Percentiles rank a stretch among this genome's conserved stretches.
phyloP scores from a whole-genome alignment of 2,888 invertebrate genomes.

The Lasioglossum figueresi region DNA sequence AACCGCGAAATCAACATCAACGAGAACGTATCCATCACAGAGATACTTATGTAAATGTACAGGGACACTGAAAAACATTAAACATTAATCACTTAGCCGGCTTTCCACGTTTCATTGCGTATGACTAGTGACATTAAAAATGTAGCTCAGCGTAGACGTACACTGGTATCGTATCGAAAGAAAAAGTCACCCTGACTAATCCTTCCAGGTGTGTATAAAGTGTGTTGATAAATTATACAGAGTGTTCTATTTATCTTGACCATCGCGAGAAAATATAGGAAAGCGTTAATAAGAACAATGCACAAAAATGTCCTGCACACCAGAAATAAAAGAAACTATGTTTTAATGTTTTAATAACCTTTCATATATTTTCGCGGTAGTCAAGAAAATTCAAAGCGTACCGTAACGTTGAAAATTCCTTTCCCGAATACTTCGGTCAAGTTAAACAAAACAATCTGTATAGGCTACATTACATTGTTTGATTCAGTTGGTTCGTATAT shows the following conservation, averaged over 20 bases:
- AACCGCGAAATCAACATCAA: slow-evolving; percentile 18
- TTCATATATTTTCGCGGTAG: background rate
- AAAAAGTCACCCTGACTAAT: slow-evolving; percentile 1
- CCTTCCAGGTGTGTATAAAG: background rate
- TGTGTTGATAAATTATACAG: background rate
- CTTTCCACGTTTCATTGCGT: background rate
- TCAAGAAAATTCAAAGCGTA: background rate
- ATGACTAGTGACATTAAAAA: slow-evolving; percentile 15
- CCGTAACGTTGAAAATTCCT: background rate
- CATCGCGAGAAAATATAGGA: background rate
- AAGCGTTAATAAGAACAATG: background rate
- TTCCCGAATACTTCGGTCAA: background rate
- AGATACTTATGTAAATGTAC: slow-evolving; percentile 20
- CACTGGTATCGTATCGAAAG: background rate
- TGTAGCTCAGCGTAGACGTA: background rate
- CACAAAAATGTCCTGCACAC: background rate
- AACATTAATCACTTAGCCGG: slow-evolving; percentile 16
- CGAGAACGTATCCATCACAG: slow-evolving; percentile 16
- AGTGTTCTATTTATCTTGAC: background rate
- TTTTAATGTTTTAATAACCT: background rate
- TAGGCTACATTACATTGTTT: slow-evolving; percentile 6
- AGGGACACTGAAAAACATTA: background rate
- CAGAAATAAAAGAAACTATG: background rate
- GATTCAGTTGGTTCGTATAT: background rate
- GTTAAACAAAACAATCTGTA: background rate